Evolutionary conservation across 2,113 vertebrate species (phyloP).

Genomic region (Oreochromis tanganicae): DNA sequence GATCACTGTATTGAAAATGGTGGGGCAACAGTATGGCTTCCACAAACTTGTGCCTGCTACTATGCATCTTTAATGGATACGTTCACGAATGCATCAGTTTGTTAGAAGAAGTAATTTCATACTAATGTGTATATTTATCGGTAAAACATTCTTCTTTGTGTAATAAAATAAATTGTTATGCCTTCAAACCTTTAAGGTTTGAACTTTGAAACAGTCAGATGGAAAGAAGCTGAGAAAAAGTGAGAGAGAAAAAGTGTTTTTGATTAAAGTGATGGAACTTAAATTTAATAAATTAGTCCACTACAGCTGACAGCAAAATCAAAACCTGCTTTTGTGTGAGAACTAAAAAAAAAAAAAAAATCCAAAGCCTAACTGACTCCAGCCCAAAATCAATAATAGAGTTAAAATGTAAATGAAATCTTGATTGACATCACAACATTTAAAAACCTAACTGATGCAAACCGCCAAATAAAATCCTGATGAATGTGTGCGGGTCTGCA

Average conservation of each 20-base stretch:
- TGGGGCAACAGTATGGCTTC: not conserved
- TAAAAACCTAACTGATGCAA: not conserved
- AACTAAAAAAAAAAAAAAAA: not conserved
- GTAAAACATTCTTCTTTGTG: not conserved
- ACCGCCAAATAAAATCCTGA: not conserved
- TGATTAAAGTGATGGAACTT: not conserved
- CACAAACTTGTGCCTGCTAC: not conserved
- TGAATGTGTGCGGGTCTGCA: not conserved
- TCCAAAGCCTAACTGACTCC: not conserved
- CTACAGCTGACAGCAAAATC: not conserved
- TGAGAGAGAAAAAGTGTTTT: not conserved
- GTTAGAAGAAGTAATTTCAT: not conserved
- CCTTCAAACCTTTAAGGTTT: not conserved
- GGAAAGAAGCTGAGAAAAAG: not conserved
- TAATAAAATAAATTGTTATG: not conserved
- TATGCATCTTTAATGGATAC: not conserved
- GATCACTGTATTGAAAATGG: not conserved
- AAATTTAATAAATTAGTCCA: not conserved
- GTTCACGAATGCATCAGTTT: not conserved
- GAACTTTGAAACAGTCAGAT: not conserved
- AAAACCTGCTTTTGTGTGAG: not conserved
- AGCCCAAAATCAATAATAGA: not conserved
- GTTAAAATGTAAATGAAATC: not conserved
- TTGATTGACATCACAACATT: not conserved
- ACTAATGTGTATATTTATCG: not conserved